Conservation (phyloP, 2,888 invertebrate genomes). For the Diachrysia chrysitis region DNA sequence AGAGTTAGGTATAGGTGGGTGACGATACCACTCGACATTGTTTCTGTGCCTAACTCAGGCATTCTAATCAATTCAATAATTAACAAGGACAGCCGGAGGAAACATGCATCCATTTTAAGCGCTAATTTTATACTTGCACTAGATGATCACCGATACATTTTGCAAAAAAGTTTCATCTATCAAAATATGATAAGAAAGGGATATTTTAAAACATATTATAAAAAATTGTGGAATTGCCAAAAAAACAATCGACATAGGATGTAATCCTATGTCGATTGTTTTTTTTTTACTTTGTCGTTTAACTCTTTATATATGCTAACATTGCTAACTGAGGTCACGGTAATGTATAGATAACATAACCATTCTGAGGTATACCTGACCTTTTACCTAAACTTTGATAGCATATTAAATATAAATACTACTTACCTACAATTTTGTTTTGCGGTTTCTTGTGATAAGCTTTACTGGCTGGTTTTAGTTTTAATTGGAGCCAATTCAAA, state of each 20-base stretch:
- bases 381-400: background rate
- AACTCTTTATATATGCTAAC: too few species aligned
- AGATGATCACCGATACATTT: too few species aligned
- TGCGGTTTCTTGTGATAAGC: background rate
- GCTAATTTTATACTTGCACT: too few species aligned
- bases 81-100: background rate
- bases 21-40: background rate
- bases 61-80: background rate
- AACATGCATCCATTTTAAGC: background rate
- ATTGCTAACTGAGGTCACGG: background rate
- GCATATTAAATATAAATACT: background rate
- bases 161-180: too few species aligned
- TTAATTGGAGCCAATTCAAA: background rate
- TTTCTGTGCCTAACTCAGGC: background rate
- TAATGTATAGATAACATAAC: too few species aligned
- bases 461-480: background rate
- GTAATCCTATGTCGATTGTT: too few species aligned
- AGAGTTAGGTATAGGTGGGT: background rate
- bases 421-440: too few species aligned
- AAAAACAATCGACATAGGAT: too few species aligned
- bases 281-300: too few species aligned
- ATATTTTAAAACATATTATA: too few species aligned
- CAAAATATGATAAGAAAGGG: too few species aligned
- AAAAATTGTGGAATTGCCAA: too few species aligned
- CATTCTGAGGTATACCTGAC: slow-evolving; percentile 3